Base-by-base conservation (phyloP, 2,888 invertebrate species). In the Ephialtes manifestator region DNA sequence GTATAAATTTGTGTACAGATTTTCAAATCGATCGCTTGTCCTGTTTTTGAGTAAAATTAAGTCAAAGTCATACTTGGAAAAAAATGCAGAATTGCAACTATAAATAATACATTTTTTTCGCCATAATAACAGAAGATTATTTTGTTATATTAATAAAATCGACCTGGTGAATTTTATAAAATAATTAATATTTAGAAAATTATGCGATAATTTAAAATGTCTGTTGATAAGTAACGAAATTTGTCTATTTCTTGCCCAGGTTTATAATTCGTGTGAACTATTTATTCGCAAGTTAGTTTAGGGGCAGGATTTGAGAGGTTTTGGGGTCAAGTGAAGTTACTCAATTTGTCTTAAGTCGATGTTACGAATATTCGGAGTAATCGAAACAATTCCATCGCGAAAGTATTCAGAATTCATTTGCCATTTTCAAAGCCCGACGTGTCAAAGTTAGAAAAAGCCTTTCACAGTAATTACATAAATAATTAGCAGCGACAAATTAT, bases 371-470 rank as follows among this genome's bases (percentile, higher is more conserved):
- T 13, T 46, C 46, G 39, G 0, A 39, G 39, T 10, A 39, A 39
- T 39, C 39, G 39, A 39, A 10, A 8, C 35, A 39, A 39, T 39
- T 39, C 7, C 35, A 43, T 43, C 65, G 24, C 13, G n/a, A 70
- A 70, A 31, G 10, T 31, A 48, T 70, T 48, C 20, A 48, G 10
- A 51, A 51, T 28, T 43, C 39, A 63, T 63, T 63, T 35, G 24
- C 31, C 31, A 74, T 63, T 84, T 82, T 83, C 72, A 82, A 67
- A 72, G 63, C 83, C 84, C 80, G 70, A 79, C 85, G 20, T 24
- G 53, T 53, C 70, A 53, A 53, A 53, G 35, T 35, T 71, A 13
- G 31, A 28, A 53, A 35, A 31, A 24, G n/a, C n/a, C n/a, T 20
- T 8, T 53, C 39, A 2, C 39, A 10, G 10, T 39, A 10, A 39